Evolutionary conservation across 2,888 invertebrate genomes (phyloP), one percentile per base, ranked within the genome.

Genomic region (Netelia inedita): DNA sequence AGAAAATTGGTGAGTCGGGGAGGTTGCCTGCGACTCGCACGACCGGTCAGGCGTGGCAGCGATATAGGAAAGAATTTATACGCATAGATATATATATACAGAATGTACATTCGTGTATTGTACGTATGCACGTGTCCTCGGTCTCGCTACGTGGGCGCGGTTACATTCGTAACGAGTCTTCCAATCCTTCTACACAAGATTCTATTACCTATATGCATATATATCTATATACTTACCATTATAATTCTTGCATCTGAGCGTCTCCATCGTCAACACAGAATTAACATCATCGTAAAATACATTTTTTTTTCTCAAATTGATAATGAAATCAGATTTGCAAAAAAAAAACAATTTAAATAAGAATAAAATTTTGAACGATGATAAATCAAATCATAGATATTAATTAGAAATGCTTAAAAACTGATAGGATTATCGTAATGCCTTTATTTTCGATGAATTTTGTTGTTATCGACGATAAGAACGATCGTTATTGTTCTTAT

Each of bases 91-190:
- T 55, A 55, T 55, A 19, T 55, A 87, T 61, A 65, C 35, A 59
- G 53, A 61, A 63, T 79, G 87, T 79, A 87, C 11, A 50, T 55
- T 16, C 21, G 16, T 6, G 28, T 28, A 28, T 28, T 63, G 46
- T 19, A 76, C 16, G 35, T 43, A n/a, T 21, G 23, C 83, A 86
- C 87, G 87, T 84, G 89, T 89, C 88, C 90, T 88, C 89, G 91
- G 90, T 92, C 89, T 92, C 92, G 92, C 92, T 92, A 91, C 89
- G 91, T 90, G 90, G 91, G 91, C 90, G 91, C 91, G 91, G 91
- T 89, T 90, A 88, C 89, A 90, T 91, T 90, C 89, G 89, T 88
- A 90, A 91, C 89, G 90, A 90, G 89, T 88, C 86, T 87, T 90
- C 88, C 86, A 86, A 88, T 61, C 46, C 59, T 55, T 53, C 71